Percentiles rank a stretch among this genome's conserved stretches.
These are phyloP conservation scores for Cygnus atratus DNA, from an alignment of 2,113 vertebrate species.

Conservation along the genomic window DNA sequence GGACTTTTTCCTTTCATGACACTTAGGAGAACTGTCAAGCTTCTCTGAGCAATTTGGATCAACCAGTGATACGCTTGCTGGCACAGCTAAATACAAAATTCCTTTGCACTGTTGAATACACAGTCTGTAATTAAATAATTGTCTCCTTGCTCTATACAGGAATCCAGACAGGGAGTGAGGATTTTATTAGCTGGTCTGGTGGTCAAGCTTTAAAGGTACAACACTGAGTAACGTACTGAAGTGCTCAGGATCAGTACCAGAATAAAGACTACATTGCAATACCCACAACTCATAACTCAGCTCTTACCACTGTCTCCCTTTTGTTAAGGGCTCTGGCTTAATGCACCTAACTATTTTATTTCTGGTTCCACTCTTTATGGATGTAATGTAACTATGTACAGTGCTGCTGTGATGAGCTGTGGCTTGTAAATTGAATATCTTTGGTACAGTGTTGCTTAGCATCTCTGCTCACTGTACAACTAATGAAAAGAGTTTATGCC, in stretches of 20 bases:
- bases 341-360: not conserved
- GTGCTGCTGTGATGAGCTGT: not conserved
- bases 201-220: not conserved
- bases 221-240: not conserved
- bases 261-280: not conserved
- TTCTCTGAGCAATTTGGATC: not conserved
- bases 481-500: not conserved
- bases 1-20: not conserved
- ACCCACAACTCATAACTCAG: not conserved
- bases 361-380: not conserved
- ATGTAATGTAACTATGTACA: not conserved
- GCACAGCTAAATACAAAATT: not conserved
- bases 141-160: not conserved
- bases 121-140: not conserved
- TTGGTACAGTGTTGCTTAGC: not conserved
- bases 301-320: not conserved
- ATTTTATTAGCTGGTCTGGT: not conserved
- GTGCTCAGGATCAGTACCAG: not conserved
- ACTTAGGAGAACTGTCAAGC: constrained; percentile 13
- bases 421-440: not conserved
- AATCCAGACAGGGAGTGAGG: not conserved
- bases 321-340: not conserved
- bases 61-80: not conserved
- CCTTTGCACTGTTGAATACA: not conserved
- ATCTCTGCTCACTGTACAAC: not conserved